Evolutionary conservation across 2,797 vertebrate species (phyloP), one percentile per base, ranked within the genome.

Genomic region (Phataginus tricuspis): DNA sequence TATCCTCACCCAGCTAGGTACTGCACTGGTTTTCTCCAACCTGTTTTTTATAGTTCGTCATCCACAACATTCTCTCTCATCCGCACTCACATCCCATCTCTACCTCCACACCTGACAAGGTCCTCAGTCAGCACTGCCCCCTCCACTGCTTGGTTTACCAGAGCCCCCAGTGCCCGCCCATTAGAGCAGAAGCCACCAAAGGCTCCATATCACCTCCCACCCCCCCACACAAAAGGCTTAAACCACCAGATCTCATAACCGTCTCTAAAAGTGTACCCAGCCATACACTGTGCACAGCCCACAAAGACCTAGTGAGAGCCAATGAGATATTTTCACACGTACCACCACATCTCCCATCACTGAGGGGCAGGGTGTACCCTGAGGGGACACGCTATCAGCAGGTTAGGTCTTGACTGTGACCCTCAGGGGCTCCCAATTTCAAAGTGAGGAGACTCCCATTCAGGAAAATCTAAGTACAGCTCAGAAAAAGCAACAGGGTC

Each of bases 391-490:
- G 23, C 29, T n/a, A 34, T 92, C 64, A 90, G 51, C 57, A 92
- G 66, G 68, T 53, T 2, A 5, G 94, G 55, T 97, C 42, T 55
- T 82, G 42, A 96, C 37, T 16, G 27, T 92, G 92, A 89, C 66
- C 61, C n/a, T 92, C 63, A 82, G 61, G n/a, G 78, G 53, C 7
- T 61, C 71, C 84, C 55, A 72, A 63, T 88, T 83, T 93, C 79
- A 91, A 95, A 90, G 91, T 94, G 42, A 96, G 87, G 61, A 97
- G 53, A 71, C 31, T 71, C 7, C 66, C 88, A 93, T 66, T 94
- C 78, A 72, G 94, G 34, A 94, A 91, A 86, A 74, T 15, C 69
- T 68, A 92, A 95, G 37, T 27, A 42, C 23, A 16, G 57, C 86
- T 94, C 75, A 90, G 59, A 64, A 97, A 86, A 34, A 45, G 5